Evolutionary conservation across 2,797 vertebrate genomes (phyloP).

Genomic region (Paedocypris micromegethes): DNA sequence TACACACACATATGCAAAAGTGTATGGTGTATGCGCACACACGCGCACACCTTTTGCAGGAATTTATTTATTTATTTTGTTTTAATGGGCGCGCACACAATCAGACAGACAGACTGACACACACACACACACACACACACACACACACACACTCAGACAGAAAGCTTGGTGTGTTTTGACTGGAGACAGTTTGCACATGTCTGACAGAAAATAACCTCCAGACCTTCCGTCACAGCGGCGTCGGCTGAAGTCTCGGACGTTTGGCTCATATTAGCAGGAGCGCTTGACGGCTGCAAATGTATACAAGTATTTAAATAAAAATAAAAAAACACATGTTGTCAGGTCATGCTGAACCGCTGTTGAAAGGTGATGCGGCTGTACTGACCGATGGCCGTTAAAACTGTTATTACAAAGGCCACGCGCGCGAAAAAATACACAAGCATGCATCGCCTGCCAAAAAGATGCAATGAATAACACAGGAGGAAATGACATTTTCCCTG

Average conservation of each 20-base stretch:
- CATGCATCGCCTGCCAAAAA: constrained; percentile 11
- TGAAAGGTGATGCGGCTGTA: constrained; percentile 15
- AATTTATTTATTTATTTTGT: too few species aligned
- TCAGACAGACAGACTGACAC: too few species aligned
- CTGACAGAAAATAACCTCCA: constrained; percentile 26
- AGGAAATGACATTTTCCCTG: background rate
- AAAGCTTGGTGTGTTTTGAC: too few species aligned
- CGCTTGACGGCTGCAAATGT: constrained; percentile 43
- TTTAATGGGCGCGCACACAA: too few species aligned
- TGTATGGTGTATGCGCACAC: too few species aligned
- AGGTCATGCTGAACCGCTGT: background rate
- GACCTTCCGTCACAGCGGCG: constrained; percentile 70
- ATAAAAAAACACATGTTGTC: constrained; percentile 9
- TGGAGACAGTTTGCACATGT: too few species aligned
- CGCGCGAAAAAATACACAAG: constrained; percentile 7
- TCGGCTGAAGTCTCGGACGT: constrained; percentile 67
- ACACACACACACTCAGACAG: too few species aligned
- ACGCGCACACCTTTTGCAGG: too few species aligned
- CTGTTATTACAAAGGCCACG: constrained; percentile 9
- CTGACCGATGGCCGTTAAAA: constrained; percentile 12
- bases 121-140: too few species aligned
- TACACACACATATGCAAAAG: too few species aligned
- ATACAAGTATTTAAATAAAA: constrained; percentile 15
- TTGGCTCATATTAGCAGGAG: constrained; percentile 69
- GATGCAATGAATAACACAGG: background rate